Evolutionary conservation across 64 coral and sea anemone genomes (phyloP), one percentile per base, ranked within the genome.

Genomic region (Anthopleura sola): DNA sequence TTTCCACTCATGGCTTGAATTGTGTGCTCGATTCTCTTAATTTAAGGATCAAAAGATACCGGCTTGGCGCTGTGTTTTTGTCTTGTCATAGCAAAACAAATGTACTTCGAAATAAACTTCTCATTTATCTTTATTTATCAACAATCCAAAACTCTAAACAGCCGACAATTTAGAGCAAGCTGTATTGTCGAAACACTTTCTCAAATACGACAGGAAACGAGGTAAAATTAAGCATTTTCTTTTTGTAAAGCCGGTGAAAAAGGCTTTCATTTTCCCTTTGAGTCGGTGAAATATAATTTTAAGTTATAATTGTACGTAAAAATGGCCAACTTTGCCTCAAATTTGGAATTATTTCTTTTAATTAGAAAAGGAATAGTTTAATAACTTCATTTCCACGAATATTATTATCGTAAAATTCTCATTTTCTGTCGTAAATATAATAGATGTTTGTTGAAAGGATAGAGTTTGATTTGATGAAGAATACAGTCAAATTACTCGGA

Each of bases 121-220:
- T 71, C 66, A 71, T 71, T 71, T 71, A 34, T 71, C 66, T 32
- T 71, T 28, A 71, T 14, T 71, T 71, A 71, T 71, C 66, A 71
- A 71, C 66, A 16, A 71, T 29, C 34, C 66, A 32, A 71, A 15
- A 71, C 66, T 71, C 58, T 23, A 62, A 62, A 62, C 5, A 62
- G 8, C 58, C 58, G 58, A 62, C 58, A 62, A 62, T 71, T 28
- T 71, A 71, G 66, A 71, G 66, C 26, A 34, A 34, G 28, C 20
- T 15, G 16, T 62, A 71, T 71, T 71, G n/a, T 34, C 34, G 31
- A 71, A 71, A 71, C 28, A 71, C 24, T 71, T 14, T 71, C 58
- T 71, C 60, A 66, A 71, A 11, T 31, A 71, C 6, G 16, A 71
- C 10, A 32, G 29, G 66, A 34, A 71, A 71, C 14, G 29, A 1